Evolutionary conservation across 2,888 invertebrate species (phyloP), one percentile per base, ranked within the genome.

Genomic region (Himalopsyche tibetana): DNA sequence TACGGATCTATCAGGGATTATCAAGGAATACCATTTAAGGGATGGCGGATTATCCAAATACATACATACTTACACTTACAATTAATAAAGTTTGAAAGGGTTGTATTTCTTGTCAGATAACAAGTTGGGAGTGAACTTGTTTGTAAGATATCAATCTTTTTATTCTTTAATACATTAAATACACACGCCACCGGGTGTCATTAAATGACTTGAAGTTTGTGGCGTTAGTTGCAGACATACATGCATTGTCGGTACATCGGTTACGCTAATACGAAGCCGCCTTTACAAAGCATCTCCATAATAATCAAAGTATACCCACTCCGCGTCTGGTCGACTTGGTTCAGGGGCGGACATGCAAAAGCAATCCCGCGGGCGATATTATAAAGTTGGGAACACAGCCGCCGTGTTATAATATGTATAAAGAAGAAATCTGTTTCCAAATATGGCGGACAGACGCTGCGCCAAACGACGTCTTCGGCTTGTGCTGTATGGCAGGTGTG

Each of bases 401-500:
- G 74, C 74, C 74, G 74, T 36, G 74, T 74, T 74, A 74, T 74
- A 74, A 74, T 74, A 74, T 36, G 74, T 74, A 74, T 74, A 36
- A 74, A 74, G 74, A 74, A 74, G 74, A 74, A 74, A 74, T 74
- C 74, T 74, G 74, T 74, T 38, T 74, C 74, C 74, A 74, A 74
- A 74, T 74, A 74, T 74, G 74, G 74, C 74, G 74, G 74, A 74
- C 74, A 74, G 74, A 74, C 74, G 38, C 74, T 74, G 74, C 74
- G 74, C 74, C 74, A 74, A 74, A 74, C 74, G 74, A 74, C 74
- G 74, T 74, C 74, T 63, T 56, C 63, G 19, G 63, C 63, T 74
- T 74, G 74, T 74, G 74, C 74, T 74, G 36, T 74, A 38, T 28
- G 2, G 38, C 36, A 74, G 74, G 74, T 38, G 12, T 12, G 36